Base-by-base conservation (phyloP, 2,797 vertebrate species). In the Tamandua tetradactyla region DNA sequence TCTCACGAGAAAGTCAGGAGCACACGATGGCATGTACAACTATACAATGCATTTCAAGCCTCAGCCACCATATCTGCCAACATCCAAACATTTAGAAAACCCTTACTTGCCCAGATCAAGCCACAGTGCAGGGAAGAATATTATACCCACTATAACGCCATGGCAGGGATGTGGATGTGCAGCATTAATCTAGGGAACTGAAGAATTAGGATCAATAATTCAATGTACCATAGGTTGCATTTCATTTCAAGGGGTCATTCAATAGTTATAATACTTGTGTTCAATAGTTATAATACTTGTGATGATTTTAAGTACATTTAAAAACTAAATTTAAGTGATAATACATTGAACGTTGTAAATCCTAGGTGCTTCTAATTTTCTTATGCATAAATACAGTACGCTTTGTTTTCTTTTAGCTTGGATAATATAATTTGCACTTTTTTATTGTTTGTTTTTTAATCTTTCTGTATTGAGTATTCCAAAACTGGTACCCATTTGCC, bases 401-500 rank as follows among this genome's bases (percentile, higher is more conserved):
- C 3, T 72, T 91, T 59, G 52, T 79, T 71, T 76, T 74, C 4
- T 76, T 82, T 62, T 76, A 93, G 6, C 44, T 66, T 37, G 9
- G 27, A 1, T 91, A 87, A 55, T 80, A 47, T 76, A 68, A 55
- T 14, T 55, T 64, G 23, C 25, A 55, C 49, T 80, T 81, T 3
- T 17, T 47, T 87, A 72, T 85, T 72, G 22, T 40, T 7, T 87
- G 89, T 83, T 52, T n/a, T n/a, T n/a, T n/a, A n/a, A 83, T 71
- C 47, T 62, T 61, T 66, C 83, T 49, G 13, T n/a, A 86, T 61
- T 91, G 57, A 44, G 32, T 90, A 92, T 61, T 79, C 25, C 90
- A 75, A 93, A n/a, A n/a, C n/a, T n/a, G n/a, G n/a, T 15, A 61
- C 27, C 6, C n/a, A 92, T 22, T 6, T 89, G 92, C 12, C 52